These are phyloP conservation scores for Takifugu ocellatus DNA, from an alignment of 2,797 vertebrate species.

Conservation along the genomic window DNA sequence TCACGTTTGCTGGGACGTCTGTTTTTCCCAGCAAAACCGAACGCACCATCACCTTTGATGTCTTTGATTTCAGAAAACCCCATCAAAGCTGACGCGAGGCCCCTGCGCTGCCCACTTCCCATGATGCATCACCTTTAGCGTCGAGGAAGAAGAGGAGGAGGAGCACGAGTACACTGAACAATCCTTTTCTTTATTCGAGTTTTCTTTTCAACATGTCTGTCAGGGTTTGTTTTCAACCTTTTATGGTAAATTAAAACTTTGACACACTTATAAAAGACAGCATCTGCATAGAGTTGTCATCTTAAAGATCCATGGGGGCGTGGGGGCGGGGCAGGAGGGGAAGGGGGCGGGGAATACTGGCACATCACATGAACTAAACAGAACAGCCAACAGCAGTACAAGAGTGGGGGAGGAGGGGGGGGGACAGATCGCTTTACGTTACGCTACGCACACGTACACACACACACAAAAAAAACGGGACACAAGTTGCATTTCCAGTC, in stretches of 20 bases:
- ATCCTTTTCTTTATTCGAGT: conserved; percentile 82
- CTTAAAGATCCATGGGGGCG: conserved; percentile 81
- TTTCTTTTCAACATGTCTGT: conserved; percentile 81
- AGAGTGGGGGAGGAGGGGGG: conserved; percentile 46
- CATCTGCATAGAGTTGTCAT: conserved; percentile 89
- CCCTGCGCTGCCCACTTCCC: too few relatives aligned
- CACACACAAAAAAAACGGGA: conserved; percentile 81
- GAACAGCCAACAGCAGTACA: conserved; percentile 76
- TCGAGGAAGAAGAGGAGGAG: not conserved
- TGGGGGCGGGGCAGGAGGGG: conserved; percentile 18
- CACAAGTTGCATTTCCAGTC: conserved; percentile 81
- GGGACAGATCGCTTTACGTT: conserved; percentile 75
- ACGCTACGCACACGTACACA: conserved; percentile 82
- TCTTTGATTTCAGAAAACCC: too few relatives aligned
- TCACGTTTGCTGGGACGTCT: too few relatives aligned
- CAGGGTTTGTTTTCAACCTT: conserved; percentile 76
- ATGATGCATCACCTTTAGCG: not conserved
- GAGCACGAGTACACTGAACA: conserved; percentile 76
- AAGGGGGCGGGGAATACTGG: conserved; percentile 57
- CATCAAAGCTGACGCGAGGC: too few relatives aligned
- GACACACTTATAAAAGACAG: conserved; percentile 88
- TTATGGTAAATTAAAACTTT: conserved; percentile 82
- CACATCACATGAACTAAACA: conserved; percentile 75
- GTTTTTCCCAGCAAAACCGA: too few relatives aligned
- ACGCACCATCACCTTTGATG: too few relatives aligned